These are phyloP conservation scores for Eira barbara DNA, from an alignment of 2,113 vertebrate genomes.

Conservation along the genomic window DNA sequence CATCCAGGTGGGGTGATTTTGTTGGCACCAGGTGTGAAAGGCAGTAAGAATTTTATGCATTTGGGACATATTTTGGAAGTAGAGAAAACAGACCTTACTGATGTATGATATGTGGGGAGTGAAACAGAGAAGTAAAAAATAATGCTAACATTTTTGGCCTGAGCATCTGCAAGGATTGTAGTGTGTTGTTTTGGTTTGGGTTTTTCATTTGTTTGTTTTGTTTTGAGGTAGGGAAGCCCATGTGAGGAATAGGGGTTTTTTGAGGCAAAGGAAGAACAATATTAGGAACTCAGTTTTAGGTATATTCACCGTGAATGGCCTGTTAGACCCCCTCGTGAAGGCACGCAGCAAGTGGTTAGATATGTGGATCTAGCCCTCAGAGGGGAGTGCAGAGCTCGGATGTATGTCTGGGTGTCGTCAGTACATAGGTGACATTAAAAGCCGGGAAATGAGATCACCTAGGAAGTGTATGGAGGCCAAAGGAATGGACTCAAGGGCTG, in stretches of 20 bases:
- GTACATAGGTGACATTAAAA: background rate
- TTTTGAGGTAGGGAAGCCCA: background rate
- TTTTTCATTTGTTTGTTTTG: background rate
- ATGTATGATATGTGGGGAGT: background rate
- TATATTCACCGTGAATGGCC: background rate
- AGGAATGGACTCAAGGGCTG: background rate
- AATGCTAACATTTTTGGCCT: background rate
- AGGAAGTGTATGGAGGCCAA: background rate
- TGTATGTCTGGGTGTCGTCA: background rate
- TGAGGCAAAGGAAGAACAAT: accelerated
- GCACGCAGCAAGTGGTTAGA: too few species aligned
- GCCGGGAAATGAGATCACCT: background rate
- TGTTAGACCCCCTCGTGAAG: background rate
- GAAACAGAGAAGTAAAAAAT: background rate
- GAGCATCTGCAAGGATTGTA: background rate
- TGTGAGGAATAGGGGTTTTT: background rate
- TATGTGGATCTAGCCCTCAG: too few species aligned
- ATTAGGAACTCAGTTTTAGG: background rate
- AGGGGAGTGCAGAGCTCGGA: background rate
- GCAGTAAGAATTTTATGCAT: background rate
- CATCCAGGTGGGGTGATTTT: background rate
- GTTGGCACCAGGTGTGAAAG: background rate
- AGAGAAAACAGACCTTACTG: background rate
- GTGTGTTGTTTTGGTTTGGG: background rate
- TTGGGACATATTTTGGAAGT: background rate